phyloP scores from a whole-genome alignment of 2,113 vertebrate species.

The Plestiodon gilberti region DNA sequence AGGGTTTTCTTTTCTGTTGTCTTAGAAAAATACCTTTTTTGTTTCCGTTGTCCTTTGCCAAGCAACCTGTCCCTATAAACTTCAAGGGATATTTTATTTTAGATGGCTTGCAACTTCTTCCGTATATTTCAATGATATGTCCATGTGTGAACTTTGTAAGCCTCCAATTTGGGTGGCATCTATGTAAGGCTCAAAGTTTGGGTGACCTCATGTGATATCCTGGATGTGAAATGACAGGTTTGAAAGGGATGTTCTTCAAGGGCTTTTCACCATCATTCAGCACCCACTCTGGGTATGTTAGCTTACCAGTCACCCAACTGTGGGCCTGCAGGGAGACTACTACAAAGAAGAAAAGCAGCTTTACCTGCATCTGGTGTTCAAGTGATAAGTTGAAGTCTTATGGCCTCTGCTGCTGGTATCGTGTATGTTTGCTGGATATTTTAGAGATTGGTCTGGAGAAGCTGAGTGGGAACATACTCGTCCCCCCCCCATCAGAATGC shows the following conservation, averaged over 20 bases:
- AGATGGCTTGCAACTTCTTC: not conserved
- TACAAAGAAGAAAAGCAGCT: not conserved
- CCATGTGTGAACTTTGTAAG: not conserved
- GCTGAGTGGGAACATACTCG: not conserved
- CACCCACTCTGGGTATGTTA: not conserved
- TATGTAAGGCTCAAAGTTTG: no score
- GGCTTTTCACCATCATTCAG: no score
- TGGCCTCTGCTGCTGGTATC: not conserved
- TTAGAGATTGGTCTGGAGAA: not conserved
- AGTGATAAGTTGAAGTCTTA: not conserved
- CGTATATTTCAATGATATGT: not conserved
- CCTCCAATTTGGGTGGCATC: not conserved
- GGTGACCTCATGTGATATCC: no score
- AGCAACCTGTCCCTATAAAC: no score
- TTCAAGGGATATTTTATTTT: not conserved
- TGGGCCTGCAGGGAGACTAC: not conserved
- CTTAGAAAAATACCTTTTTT: not conserved
- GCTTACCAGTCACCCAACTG: not conserved
- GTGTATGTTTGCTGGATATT: not conserved
- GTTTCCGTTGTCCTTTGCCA: not conserved
- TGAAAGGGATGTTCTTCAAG: no score
- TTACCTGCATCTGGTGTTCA: not conserved
- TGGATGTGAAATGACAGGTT: no score
- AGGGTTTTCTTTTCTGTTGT: not conserved
- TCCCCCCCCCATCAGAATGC: not conserved